Percentiles rank a stretch among this genome's conserved stretches.
Conservation (phyloP, 2,113 vertebrate species). For the Cnemophilus loriae region DNA sequence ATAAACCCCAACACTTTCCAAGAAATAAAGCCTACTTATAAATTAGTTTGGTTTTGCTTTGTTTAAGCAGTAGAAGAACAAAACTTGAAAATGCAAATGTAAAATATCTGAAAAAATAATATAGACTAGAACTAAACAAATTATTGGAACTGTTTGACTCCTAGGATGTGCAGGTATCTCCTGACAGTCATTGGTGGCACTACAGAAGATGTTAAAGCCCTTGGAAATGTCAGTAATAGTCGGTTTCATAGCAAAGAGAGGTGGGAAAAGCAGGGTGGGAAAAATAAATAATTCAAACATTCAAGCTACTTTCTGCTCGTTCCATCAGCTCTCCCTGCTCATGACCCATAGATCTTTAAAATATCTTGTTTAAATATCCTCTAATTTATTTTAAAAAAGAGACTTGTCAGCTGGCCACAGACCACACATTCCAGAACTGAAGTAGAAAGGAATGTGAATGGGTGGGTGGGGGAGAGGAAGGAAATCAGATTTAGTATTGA, state of each 20-base stretch:
- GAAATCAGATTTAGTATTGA: constrained; percentile 61
- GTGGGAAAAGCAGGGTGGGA: neutral
- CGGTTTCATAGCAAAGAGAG: neutral
- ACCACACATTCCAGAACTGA: constrained; percentile 64
- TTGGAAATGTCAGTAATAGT: neutral
- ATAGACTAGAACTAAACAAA: neutral
- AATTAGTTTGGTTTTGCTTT: neutral
- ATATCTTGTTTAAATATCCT: constrained; percentile 36
- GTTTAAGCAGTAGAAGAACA: neutral
- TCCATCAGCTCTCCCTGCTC: neutral
- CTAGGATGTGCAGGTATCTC: neutral
- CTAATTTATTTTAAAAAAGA: neutral
- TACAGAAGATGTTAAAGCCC: neutral
- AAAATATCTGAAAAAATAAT: neutral
- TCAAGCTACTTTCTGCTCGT: neutral
- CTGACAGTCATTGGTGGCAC: neutral
- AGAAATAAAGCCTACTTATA: neutral
- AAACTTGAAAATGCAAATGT: neutral
- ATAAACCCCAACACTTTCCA: neutral
- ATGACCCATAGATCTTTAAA: constrained; percentile 11
- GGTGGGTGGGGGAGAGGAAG: constrained; percentile 66
- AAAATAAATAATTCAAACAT: neutral
- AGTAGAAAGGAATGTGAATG: constrained; percentile 66
- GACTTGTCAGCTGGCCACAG: constrained; percentile 55
- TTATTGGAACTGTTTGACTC: neutral